Conservation (phyloP, 2,888 invertebrate species). For the Teinopalpus imperialis region DNA sequence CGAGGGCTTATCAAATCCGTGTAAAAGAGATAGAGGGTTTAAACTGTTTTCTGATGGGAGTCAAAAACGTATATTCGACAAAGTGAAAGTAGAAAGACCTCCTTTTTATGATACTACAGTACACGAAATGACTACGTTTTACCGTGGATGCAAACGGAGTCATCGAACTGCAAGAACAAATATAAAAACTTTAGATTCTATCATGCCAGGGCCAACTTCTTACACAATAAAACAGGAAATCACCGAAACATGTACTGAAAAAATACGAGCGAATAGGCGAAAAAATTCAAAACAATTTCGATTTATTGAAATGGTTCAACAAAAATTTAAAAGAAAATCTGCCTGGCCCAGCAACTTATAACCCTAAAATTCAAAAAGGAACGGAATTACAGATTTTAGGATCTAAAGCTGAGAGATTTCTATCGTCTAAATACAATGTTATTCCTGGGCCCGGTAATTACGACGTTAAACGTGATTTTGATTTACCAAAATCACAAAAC, state of each 20-base stretch:
- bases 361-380: slow-evolving; percentile 45
- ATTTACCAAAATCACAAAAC: slow-evolving; percentile 38
- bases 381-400: slow-evolving; percentile 44
- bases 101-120: slow-evolving; percentile 56
- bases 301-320: slow-evolving; percentile 60
- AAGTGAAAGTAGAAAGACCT: slow-evolving; percentile 38
- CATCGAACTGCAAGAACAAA: slow-evolving; percentile 46
- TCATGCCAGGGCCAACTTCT: slow-evolving; percentile 61
- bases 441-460: slow-evolving; percentile 59
- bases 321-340: slow-evolving; percentile 47
- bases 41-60: slow-evolving; percentile 37
- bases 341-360: slow-evolving; percentile 60
- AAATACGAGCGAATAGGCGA: slow-evolving; percentile 47
- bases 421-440: slow-evolving; percentile 31
- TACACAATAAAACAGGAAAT: slow-evolving; percentile 44
- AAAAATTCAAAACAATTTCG: slow-evolving; percentile 58
- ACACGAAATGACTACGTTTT: slow-evolving; percentile 53
- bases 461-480: slow-evolving; percentile 54
- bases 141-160: slow-evolving; percentile 72
- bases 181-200: slow-evolving; percentile 30
- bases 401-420: slow-evolving; percentile 52
- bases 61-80: slow-evolving; percentile 34
- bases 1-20: slow-evolving; percentile 44
- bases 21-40: slow-evolving; percentile 45
- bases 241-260: slow-evolving; percentile 49